A percentile compares a stretch with the other conserved stretches of the same genome.
These are phyloP conservation scores for Papilio aristodemus DNA, from an alignment of 1,140 invertebrate species.

Conservation along the genomic window DNA sequence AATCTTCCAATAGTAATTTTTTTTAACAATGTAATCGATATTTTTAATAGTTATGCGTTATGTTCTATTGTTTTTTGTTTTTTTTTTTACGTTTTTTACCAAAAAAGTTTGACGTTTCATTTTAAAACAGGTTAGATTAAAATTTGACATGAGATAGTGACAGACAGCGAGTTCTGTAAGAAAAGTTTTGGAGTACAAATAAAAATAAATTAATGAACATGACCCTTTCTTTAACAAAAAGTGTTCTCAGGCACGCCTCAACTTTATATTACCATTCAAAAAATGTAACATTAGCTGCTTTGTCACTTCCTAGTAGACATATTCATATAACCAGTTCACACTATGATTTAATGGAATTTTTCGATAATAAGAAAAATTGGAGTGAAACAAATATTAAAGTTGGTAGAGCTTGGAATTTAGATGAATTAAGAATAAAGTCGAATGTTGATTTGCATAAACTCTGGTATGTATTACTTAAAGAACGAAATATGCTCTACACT, in stretches of 20 bases:
- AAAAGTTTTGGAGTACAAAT: background rate
- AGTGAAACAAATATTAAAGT: conserved; percentile 87
- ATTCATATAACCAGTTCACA: conserved; percentile 73
- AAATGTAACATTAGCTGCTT: conserved; percentile 22
- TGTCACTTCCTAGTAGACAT: conserved; percentile 35
- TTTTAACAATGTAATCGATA: too few relatives aligned
- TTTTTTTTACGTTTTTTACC: too few relatives aligned
- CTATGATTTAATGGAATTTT: conserved; percentile 92
- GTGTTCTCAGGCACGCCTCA: conserved; percentile 36
- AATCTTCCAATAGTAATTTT: too few relatives aligned
- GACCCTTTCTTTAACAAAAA: conserved; percentile 40
- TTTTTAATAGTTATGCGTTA: too few relatives aligned
- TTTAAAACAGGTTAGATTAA: too few relatives aligned
- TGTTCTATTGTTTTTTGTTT: too few relatives aligned
- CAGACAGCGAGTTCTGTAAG: too few relatives aligned
- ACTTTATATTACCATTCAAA: conserved; percentile 31
- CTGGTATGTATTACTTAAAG: conserved; percentile 98
- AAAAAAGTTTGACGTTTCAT: too few relatives aligned
- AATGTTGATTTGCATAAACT: conserved; percentile 98
- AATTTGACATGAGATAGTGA: too few relatives aligned
- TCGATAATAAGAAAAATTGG: conserved; percentile 95
- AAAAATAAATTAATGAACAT: conserved; percentile 28
- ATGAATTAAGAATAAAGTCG: conserved; percentile 97
- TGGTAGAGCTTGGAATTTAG: conserved; percentile 93
- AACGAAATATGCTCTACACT: conserved; percentile 97